Percentiles rank a stretch among this genome's conserved stretches.
These are phyloP conservation scores for Sus scrofa DNA, from an alignment of 2,113 vertebrate species.

Conservation along the genomic window DNA sequence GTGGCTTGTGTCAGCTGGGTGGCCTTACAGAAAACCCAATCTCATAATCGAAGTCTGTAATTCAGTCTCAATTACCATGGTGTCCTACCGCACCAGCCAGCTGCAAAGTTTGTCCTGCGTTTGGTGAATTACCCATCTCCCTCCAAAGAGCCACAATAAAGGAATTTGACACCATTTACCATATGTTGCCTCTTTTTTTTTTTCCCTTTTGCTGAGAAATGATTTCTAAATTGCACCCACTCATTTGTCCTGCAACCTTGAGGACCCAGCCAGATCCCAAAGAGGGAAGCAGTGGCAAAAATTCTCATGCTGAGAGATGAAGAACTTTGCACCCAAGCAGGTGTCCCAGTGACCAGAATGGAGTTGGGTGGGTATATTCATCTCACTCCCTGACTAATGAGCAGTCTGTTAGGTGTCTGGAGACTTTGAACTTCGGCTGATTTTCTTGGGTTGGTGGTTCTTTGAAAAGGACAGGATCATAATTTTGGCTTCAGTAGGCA, in stretches of 20 bases:
- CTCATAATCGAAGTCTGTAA: constrained; percentile 70
- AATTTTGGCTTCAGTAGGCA: neutral
- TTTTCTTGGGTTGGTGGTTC: neutral
- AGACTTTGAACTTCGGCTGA: neutral
- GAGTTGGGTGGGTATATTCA: neutral
- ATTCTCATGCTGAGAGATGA: neutral
- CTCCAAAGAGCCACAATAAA: constrained; percentile 60
- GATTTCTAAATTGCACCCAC: constrained; percentile 55
- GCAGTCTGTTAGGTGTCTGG: neutral
- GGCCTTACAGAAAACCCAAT: constrained; percentile 59
- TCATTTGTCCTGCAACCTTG: constrained; percentile 56
- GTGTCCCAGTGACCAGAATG: neutral
- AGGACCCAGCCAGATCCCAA: neutral
- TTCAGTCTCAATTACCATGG: constrained; percentile 58
- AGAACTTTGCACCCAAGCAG: neutral
- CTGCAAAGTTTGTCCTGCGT: constrained; percentile 68
- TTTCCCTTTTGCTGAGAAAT: constrained; percentile 48
- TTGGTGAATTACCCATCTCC: constrained; percentile 77
- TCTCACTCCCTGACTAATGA: neutral
- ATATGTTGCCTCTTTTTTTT: constrained; percentile 74
- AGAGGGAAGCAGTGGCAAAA: neutral
- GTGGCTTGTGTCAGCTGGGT: constrained; percentile 59
- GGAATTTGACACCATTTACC: constrained; percentile 77
- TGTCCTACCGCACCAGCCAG: constrained; percentile 16
- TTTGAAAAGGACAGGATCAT: neutral